Conservation (phyloP, 2,888 invertebrate genomes). For the Argyresthia albistria region DNA sequence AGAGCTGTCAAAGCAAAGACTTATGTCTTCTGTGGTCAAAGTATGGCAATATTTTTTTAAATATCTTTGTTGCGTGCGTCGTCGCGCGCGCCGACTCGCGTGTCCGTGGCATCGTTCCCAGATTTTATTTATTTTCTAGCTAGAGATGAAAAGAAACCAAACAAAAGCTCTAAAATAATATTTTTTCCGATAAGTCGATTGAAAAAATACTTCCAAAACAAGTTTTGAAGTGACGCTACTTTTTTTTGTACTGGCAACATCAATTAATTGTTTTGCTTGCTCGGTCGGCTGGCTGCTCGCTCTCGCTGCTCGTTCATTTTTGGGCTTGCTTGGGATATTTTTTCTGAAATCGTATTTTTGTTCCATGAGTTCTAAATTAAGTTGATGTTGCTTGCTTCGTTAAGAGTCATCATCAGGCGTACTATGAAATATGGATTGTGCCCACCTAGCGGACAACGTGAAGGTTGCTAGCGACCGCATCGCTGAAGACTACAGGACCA, state of each 20-base stretch:
- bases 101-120: no score
- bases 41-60: no score
- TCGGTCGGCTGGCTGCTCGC: no score
- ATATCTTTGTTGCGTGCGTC: no score
- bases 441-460: constrained; percentile 78
- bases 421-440: constrained; percentile 77
- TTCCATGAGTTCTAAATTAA: constrained; percentile 33
- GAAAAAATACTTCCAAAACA: no score
- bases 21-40: no score
- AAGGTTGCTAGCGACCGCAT: constrained; percentile 66
- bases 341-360: constrained; percentile 11
- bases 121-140: no score
- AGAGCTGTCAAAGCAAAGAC: no score
- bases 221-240: neutral
- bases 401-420: constrained; percentile 5
- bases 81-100: no score
- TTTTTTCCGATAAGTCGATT: no score
- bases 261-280: constrained; percentile 25
- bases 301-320: constrained; percentile 13
- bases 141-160: no score
- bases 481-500: constrained; percentile 61
- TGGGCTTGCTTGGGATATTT: constrained; percentile 21
- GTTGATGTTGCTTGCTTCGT: constrained; percentile 15
- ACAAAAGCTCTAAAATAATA: no score
- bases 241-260: constrained; percentile 1